Evolutionary conservation across 2,113 vertebrate species (phyloP).

Genomic region (Callocephalon fimbriatum): DNA sequence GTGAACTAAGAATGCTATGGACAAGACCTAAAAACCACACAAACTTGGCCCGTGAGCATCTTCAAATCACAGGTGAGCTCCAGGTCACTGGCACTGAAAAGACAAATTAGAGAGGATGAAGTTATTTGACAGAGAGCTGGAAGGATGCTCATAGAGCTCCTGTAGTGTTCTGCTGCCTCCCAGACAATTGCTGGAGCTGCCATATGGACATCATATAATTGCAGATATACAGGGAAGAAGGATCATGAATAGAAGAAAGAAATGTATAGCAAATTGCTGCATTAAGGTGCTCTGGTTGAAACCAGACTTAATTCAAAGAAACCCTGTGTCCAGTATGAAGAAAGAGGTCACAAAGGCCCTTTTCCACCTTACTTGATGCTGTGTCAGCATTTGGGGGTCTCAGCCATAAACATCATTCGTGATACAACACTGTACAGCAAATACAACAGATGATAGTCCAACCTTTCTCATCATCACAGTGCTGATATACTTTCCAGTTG

Average conservation of each 20-base stretch:
- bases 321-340: neutral
- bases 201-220: neutral
- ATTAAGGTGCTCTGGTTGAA: neutral
- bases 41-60: neutral
- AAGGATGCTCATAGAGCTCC: neutral
- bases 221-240: neutral
- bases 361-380: neutral
- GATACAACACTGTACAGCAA: neutral
- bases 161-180: neutral
- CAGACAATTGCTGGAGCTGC: neutral
- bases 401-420: neutral
- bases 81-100: neutral
- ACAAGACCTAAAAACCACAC: neutral
- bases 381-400: neutral
- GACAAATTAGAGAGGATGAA: neutral
- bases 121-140: neutral
- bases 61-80: neutral
- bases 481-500: neutral
- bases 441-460: neutral
- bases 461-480: neutral
- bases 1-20: neutral
- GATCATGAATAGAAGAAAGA: neutral
- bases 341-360: neutral
- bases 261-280: neutral
- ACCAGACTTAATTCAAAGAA: neutral